phyloP scores from a whole-genome alignment of 1,140 invertebrate genomes.

The Drosophila busckii region DNA sequence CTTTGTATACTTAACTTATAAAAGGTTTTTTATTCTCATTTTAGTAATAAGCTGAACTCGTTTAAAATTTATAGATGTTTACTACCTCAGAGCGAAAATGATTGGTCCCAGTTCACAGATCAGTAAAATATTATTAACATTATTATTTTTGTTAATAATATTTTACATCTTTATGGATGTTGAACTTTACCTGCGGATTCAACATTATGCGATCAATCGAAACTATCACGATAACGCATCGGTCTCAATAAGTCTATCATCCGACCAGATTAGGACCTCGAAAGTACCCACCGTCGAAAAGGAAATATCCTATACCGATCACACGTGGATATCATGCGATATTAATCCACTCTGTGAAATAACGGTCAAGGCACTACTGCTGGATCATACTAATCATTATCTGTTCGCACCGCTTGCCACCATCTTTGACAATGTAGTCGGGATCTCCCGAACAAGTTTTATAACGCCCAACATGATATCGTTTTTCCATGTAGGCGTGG shows the following conservation, averaged over 20 bases:
- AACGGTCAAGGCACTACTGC: slow-evolving; percentile 86
- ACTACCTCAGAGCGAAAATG: slow-evolving; percentile 79
- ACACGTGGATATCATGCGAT: slow-evolving; percentile 83
- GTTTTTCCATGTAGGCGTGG: slow-evolving; percentile 86
- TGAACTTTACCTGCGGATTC: slow-evolving; percentile 82
- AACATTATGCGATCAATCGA: slow-evolving; percentile 81
- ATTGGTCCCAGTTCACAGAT: slow-evolving; percentile 81
- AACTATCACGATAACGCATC: slow-evolving; percentile 66
- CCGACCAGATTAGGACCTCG: slow-evolving; percentile 25
- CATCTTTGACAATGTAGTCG: slow-evolving; percentile 82
- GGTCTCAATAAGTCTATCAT: slow-evolving; percentile 24
- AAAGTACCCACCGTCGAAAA: slow-evolving; percentile 48
- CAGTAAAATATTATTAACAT: slow-evolving; percentile 80
- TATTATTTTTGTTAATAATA: slow-evolving; percentile 80
- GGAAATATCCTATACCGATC: slow-evolving; percentile 79
- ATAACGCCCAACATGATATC: slow-evolving; percentile 90
- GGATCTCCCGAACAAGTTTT: slow-evolving; percentile 82
- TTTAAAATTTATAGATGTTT: slow-evolving; percentile 47
- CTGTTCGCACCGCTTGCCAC: slow-evolving; percentile 86
- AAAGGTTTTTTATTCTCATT: slow-evolving; percentile 13
- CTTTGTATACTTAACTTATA: neutral
- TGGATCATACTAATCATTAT: slow-evolving; percentile 88
- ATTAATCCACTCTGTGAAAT: slow-evolving; percentile 86
- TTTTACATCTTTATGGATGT: slow-evolving; percentile 83
- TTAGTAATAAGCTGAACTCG: slow-evolving; percentile 35